Percentiles rank a stretch among this genome's conserved stretches.
phyloP scores from a whole-genome alignment of 2,888 invertebrate species.

The Nysson spinosus region DNA sequence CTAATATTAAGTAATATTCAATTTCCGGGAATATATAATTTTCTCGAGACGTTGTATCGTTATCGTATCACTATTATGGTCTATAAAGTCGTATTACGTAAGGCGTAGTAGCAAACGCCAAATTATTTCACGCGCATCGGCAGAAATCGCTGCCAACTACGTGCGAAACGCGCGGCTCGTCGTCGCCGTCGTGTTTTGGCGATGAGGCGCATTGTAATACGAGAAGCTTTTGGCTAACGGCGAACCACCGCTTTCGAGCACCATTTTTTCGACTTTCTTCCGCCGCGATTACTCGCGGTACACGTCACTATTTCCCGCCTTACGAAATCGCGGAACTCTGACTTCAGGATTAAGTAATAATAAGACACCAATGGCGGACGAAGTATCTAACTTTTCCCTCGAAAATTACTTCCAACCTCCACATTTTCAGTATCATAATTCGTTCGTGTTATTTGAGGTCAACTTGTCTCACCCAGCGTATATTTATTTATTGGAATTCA shows the following conservation, averaged over 20 bases:
- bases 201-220: conserved; percentile 66
- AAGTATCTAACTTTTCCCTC: no score
- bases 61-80: conserved; percentile 22
- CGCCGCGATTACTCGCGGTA: background rate
- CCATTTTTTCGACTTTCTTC: conserved; percentile 48
- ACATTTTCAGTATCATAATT: no score
- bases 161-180: conserved; percentile 61
- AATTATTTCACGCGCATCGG: conserved; percentile 74
- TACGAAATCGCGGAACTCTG: conserved; percentile 29
- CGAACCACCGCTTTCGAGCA: conserved; percentile 27
- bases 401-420: no score
- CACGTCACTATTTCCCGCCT: background rate
- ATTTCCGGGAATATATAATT: background rate
- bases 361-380: no score
- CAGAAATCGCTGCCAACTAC: conserved; percentile 75
- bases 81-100: conserved; percentile 57
- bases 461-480: no score
- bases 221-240: conserved; percentile 64
- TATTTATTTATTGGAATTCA: no score
- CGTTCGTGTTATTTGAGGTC: no score
- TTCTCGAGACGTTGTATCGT: background rate
- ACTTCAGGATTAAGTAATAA: no score
- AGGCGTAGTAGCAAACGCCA: conserved; percentile 63
- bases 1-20: no score
- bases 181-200: conserved; percentile 65